Base-by-base conservation (phyloP, 2,797 vertebrate genomes). In the Setipinna tenuifilis region DNA sequence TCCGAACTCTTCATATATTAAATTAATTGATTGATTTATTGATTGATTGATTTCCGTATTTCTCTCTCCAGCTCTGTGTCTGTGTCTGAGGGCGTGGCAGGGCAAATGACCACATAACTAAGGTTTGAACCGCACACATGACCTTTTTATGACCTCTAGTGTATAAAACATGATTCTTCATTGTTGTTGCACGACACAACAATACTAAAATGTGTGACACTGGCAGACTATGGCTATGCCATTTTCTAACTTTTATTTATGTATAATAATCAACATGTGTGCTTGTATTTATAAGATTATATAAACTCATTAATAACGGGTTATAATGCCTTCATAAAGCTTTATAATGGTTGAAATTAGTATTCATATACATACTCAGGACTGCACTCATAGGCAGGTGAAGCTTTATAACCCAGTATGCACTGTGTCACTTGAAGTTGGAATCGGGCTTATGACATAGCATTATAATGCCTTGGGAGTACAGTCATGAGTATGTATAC, bases 41-140 rank as follows among this genome's bases (percentile, higher is more conserved):
- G 50, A 7, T 54, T 54, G 9, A 54, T 54, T 54, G 50, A 54
- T 54, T 54, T 82, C 31, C 71, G 14, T 62, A 25, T 59, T 3
- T 83, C 25, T 82, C 7, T 59, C 82, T 80, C 35, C 84, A 16
- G 87, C 28, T 86, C 41, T 86, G 12, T 89, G 65, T 85, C 46
- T 61, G 19, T 81, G 16, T 82, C 50, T 84, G 91, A 94, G 88
- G 91, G 93, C 94, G 86, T 86, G 83, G 92, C 93, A 91, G 92
- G 93, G 94, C 93, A 95, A 93, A 94, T 96, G 94, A 96, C 95
- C 71, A 44, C 35, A 78, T 78, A 78, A 78, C 6, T 41, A 75
- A 78, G 71, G 71, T 78, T 78, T 7, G 71, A 21, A 44, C 19
- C 16, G 6, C 31, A 44, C 17, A 44, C 35, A 14, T 41, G 19